Evolutionary conservation across 53 echinoderm and acorn worm species (phyloP), one percentile per base, ranked within the genome.

Genomic region (Arbacia lixula): DNA sequence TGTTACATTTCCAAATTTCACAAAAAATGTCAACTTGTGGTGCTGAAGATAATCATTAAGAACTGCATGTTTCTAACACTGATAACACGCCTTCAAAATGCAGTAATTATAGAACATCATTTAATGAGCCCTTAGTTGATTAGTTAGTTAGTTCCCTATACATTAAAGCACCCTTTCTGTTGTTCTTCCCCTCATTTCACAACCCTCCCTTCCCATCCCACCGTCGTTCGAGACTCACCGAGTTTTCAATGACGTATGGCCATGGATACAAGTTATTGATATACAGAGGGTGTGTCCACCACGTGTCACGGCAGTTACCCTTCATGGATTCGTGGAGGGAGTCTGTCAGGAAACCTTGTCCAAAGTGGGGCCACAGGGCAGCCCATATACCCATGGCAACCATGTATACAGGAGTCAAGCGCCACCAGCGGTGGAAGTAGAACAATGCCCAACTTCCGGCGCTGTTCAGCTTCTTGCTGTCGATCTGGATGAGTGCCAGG

Each of bases 371-470:
- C 9, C 21, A n/a, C 26, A 92, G 50, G 16, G 72, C 49, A 16
- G 86, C 83, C 3, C 32, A 83, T 0, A 86, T 83, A 1, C 55
- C 53, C 4, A 92, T 82, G 58, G 56, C 83, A 0, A 86, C 79
- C 66, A 77, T 71, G 12, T 82, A 83, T 30, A 63, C 66, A 2
- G 92, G 92, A 16, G 92, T 92, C 9, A 92, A 76, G 5, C 92
- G 81, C 86, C 89, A 81, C 73, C 72, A 92, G n/a, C 92, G 92
- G 39, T 89, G 83, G 67, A 92, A 68, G 68, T 86, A 89, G 53
- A 83, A 89, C 31, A 86, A 28, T 11, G 61, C 51, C 92, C 92
- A 89, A 37, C 68, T 86, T 38, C 11, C 29, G 34, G 20, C 49
- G 42, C 73, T 86, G 4, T 57, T 35, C 9, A 50, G 38, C 6